Percentiles rank a stretch among this genome's conserved stretches.
phyloP scores from a whole-genome alignment of 2,113 vertebrate species.

The Leiothrix lutea region DNA sequence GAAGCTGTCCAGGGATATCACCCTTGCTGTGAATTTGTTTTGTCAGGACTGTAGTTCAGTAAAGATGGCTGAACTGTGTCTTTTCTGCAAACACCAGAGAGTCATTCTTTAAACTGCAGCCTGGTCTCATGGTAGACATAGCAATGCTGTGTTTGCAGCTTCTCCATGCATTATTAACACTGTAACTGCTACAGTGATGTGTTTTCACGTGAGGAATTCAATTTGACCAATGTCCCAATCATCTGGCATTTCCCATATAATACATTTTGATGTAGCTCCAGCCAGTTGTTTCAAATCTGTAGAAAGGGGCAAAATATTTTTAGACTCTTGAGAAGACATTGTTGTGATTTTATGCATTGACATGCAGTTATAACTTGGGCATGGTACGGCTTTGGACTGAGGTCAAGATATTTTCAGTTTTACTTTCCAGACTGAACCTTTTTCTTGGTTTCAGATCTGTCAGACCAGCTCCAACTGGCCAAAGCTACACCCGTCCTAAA shows the following conservation, averaged over 20 bases:
- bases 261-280: neutral
- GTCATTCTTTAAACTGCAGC: neutral
- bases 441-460: neutral
- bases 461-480: neutral
- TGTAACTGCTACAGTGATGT: neutral
- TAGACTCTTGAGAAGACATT: neutral
- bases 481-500: neutral
- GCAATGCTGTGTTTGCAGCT: neutral
- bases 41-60: rapidly evolving
- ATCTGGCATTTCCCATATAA: neutral
- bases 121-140: neutral
- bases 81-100: neutral
- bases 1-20: neutral
- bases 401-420: neutral
- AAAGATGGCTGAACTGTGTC: neutral
- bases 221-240: neutral
- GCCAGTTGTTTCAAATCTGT: neutral
- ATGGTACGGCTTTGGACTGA: neutral
- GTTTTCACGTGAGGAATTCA: neutral
- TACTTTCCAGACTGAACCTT: neutral
- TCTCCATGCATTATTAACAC: neutral
- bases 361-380: neutral
- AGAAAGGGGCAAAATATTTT: neutral
- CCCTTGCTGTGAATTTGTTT: neutral
- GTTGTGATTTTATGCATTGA: neutral